Evolutionary conservation across 2,797 vertebrate species (phyloP).

Genomic region (Leptodactylus fallax): DNA sequence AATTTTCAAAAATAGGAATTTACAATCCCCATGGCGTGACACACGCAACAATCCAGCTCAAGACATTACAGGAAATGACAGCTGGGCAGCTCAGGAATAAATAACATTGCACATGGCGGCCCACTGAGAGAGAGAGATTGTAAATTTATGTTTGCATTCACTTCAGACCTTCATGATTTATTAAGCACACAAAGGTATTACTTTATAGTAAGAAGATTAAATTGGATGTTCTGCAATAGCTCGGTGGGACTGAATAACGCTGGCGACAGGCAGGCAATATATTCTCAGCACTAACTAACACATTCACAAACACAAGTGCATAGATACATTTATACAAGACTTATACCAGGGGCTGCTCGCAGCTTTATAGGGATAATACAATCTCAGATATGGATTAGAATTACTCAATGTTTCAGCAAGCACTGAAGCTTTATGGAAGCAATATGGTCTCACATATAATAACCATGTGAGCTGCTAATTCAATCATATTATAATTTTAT

Average conservation of each 20-base stretch:
- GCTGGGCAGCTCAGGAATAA: constrained; percentile 23
- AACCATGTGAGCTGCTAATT: constrained; percentile 5
- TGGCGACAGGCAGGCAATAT: not conserved
- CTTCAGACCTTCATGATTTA: constrained; percentile 40
- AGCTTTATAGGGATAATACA: not conserved
- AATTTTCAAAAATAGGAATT: not conserved
- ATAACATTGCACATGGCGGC: constrained; percentile 37
- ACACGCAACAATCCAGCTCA: not conserved
- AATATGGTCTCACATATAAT: constrained; percentile 1
- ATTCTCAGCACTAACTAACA: not conserved
- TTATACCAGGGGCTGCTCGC: not conserved
- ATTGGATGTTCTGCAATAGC: constrained; percentile 17
- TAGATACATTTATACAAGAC: not conserved
- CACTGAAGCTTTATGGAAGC: not conserved
- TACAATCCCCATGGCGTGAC: not conserved
- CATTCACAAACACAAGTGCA: not conserved
- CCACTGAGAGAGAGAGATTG: constrained; percentile 7
- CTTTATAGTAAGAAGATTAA: constrained; percentile 21
- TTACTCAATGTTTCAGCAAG: not conserved
- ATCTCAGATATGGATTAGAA: not conserved
- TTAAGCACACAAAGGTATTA: constrained; percentile 6
- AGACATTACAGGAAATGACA: constrained; percentile 42
- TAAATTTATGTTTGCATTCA: constrained; percentile 35
- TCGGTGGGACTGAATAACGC: not conserved
- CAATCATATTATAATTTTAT: constrained; percentile 10